Evolutionary conservation across 2,888 invertebrate species (phyloP), one percentile per base, ranked within the genome.

Genomic region (Poecilus cupreus): DNA sequence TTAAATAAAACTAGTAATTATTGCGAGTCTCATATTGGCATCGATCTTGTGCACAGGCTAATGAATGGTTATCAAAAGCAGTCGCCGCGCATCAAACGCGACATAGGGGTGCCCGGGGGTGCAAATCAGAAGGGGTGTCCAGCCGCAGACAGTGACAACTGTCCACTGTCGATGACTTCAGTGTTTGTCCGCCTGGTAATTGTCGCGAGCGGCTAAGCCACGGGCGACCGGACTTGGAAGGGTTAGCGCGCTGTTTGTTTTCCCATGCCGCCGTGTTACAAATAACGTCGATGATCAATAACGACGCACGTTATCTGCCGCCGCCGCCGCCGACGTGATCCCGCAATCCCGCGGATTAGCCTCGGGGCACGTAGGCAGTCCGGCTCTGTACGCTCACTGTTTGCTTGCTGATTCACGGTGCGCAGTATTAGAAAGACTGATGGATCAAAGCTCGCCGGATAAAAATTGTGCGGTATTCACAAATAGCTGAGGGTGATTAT

Each of bases 221-320:
- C 18, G 10, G 68, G 64, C 18, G 13, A 22, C 32, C 20, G 57
- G 18, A 54, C 75, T 37, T 83, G 84, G 85, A 85, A 85, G 85
- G 85, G 85, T 85, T 85, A 83, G 39, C 70, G 32, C 20, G 49
- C 37, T 85, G 85, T 85, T 85, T 86, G 85, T 85, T 85, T 85
- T 85, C 85, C 85, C 84, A 85, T 85, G 84, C 77, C 81, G 60
- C 78, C 74, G 77, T 70, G 81, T 82, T 83, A 75, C 84, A 85
- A 86, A 86, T 84, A 85, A 83, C 84, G 83, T 84, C 83, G 84
- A 86, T 86, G 85, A 86, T 85, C 86, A 85, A 85, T 85, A 85
- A 85, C 84, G 84, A 84, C 82, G 64, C 64, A 24, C 60, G 60
- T 60, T 60, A 60, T 60, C 60, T 60, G 83, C 84, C 84, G 84